These are phyloP conservation scores for Caenorhabditis sp. DNA, from an alignment of 2,888 invertebrate species.

Conservation along the genomic window DNA sequence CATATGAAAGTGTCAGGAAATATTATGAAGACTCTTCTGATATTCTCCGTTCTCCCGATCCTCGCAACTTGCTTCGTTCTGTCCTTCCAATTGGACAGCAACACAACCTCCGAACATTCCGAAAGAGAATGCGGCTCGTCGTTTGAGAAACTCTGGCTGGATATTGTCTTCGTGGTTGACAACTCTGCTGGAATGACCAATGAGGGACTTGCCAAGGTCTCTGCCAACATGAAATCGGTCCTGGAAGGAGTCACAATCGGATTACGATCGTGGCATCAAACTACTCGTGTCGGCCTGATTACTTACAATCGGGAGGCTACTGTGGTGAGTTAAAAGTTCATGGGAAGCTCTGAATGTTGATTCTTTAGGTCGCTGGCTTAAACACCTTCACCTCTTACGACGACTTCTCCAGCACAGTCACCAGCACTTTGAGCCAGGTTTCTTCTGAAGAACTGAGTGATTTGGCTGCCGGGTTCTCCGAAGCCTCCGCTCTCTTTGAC, in stretches of 20 bases:
- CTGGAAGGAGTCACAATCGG: not conserved
- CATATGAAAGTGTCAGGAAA: not conserved
- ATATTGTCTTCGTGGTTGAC: constrained; percentile 38
- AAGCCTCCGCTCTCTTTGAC: not conserved
- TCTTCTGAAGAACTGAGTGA: not conserved
- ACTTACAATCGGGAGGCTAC: constrained; percentile 16
- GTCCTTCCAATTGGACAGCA: not conserved
- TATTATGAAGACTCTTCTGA: not conserved
- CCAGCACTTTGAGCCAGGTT: not conserved
- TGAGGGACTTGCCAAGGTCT: not conserved
- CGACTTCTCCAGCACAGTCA: not conserved
- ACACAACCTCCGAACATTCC: not conserved
- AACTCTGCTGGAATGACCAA: constrained; percentile 42
- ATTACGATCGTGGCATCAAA: not conserved
- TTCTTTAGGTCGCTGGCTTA: constrained; percentile 1
- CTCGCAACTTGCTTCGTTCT: not conserved
- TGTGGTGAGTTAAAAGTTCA: not conserved
- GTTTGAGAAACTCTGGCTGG: constrained; percentile 27
- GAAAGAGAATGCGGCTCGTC: constrained; percentile 9
- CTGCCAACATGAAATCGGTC: not conserved
- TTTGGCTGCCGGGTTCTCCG: not conserved
- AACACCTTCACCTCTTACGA: not conserved
- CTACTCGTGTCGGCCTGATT: constrained; percentile 35
- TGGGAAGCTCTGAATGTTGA: not conserved
- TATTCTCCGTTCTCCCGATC: not conserved